phyloP scores from a whole-genome alignment of 2,888 invertebrate genomes.

The Ditylenchus weischeri region DNA sequence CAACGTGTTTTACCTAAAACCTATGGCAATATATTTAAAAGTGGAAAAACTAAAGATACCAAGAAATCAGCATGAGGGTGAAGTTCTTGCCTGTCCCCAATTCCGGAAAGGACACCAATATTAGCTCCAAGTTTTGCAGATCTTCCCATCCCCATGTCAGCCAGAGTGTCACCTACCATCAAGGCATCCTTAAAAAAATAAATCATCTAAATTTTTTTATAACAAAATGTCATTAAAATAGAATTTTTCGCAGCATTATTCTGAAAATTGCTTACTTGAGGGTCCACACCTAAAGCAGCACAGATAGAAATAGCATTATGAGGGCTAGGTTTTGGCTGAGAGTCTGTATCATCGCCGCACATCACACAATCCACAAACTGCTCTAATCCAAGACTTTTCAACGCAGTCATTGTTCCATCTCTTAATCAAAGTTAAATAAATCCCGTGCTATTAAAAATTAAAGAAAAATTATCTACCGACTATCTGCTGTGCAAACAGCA shows the following conservation, averaged over 20 bases:
- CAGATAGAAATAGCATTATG: constrained; percentile 60
- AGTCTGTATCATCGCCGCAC: constrained; percentile 61
- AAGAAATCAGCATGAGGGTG: constrained; percentile 51
- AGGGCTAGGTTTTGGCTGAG: constrained; percentile 61
- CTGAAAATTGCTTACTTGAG: constrained; percentile 35
- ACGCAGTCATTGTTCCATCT: constrained; percentile 45
- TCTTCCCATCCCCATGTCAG: constrained; percentile 62
- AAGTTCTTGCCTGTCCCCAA: constrained; percentile 50
- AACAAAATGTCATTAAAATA: no score
- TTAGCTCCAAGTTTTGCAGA: constrained; percentile 60
- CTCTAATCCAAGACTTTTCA: constrained; percentile 45
- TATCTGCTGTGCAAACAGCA: constrained; percentile 62
- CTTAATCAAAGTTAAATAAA: constrained; percentile 31
- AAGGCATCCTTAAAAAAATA: constrained; percentile 52
- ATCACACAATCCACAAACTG: constrained; percentile 60
- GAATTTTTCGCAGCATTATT: not conserved
- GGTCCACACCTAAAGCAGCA: constrained; percentile 42
- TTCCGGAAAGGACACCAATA: constrained; percentile 61
- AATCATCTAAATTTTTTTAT: no score
- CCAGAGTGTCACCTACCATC: constrained; percentile 62
- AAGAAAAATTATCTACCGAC: constrained; percentile 41
- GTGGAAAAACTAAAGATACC: constrained; percentile 29
- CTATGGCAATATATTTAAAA: not conserved
- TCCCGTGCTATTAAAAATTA: not conserved
- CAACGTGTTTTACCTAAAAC: constrained; percentile 51